Base-by-base conservation (phyloP, 1,140 invertebrate species). In the Zaprionus camerounensis region DNA sequence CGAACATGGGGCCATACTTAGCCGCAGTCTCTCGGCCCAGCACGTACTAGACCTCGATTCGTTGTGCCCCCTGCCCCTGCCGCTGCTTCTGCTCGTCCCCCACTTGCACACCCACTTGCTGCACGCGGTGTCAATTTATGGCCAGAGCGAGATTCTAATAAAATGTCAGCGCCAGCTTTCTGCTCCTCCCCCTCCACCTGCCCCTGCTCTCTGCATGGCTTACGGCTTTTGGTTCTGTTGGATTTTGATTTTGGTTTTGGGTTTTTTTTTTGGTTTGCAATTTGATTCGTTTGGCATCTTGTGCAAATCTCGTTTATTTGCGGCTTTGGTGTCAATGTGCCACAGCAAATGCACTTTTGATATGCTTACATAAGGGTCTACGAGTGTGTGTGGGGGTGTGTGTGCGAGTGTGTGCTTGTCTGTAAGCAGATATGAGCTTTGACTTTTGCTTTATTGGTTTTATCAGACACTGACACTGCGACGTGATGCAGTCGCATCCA, bases 261-360 rank as follows among this genome's bases (percentile, higher is more conserved):
- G 20, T 34, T 41, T 31, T 31, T 31, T 9, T 34, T 9, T 44
- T 34, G 62, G 24, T 59, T 71, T 44, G 62, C 49, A 66, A 80
- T 81, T 81, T 68, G 69, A 56, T 73, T 38, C 44, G 64, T 44
- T 80, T 53, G 76, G 73, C 84, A 75, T 87, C 80, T 86, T 87
- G 72, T 63, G 80, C 56, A 26, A 58, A 62, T 64, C 63, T 75
- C 71, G 62, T 59, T 76, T 85, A 70, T 71, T 70, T 71, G 70
- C 71, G 56, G 66, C 79, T 79, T 82, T 82, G 62, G 67, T 86
- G 82, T 78, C 82, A 69, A 81, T 74, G 71, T 81, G 73, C 64
- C 55, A 51, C 67, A 70, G 78, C 82, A 85, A 82, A 81, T 90
- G 85, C 85, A 88, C 71, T 88, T 88, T 84, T 79, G 78, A 78